Base-by-base conservation (phyloP, 2,888 invertebrate species). In the Clanis bilineata region DNA sequence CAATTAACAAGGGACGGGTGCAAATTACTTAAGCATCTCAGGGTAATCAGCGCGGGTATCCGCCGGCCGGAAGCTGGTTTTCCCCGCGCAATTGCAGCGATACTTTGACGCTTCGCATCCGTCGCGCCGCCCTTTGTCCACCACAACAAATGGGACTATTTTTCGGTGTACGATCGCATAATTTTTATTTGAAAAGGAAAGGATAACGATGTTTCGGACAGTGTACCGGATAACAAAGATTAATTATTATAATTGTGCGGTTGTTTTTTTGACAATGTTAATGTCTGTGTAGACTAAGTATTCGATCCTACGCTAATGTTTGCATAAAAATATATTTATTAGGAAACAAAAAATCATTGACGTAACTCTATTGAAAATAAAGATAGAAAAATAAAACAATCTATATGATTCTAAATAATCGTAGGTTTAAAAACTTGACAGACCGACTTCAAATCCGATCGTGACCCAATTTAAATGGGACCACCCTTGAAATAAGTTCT, bases 1-100 rank as follows among this genome's bases (percentile, higher is more conserved):
- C 84, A 86, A 88, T 90, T 89, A 90, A 78, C 83, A 77, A 77
- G 80, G 82, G 81, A 80, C 86, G 79, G 86, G 81, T 83, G 80
- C 78, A 72, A 79, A 85, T 88, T 85, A 88, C 84, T 86, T 80
- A 79, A 85, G 80, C 82, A 85, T 86, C 85, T 86, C 79, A 51
- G 78, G 82, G 77, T 79, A 85, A 88, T 87, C 84, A 77, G 69
- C 68, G 65, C 64, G 60, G 69, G 68, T 71, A 71, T 70, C 70
- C 66, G 68, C 51, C 64, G 64, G 62, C 64, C 79, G 83, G 83
- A 85, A 82, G 76, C 75, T 72, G 74, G 75, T 76, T 86, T 84
- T 85, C 80, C 77, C 78, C 73, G 66, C 73, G 75, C 74, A 70
- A 77, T 73, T 73, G 74, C 63, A 58, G 61, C 71, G 74, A 74